Base-by-base conservation (phyloP, 2,113 vertebrate species). In the Lampris megalopsis region DNA sequence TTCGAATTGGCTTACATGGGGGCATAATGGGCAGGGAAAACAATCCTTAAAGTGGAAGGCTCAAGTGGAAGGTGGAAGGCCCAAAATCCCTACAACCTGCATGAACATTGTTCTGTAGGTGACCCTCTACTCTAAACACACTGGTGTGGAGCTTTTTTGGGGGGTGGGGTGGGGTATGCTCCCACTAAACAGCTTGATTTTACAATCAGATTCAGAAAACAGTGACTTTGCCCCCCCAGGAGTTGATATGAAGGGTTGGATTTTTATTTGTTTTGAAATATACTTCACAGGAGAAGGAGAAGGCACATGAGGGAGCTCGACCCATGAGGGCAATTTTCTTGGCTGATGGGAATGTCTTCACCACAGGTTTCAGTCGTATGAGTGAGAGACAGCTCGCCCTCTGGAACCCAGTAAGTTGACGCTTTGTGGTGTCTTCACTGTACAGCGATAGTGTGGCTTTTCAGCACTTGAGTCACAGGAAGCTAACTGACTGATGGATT, bases 361-460 rank as follows among this genome's bases (percentile, higher is more conserved):
- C 97, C 48, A 99, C 98, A 0, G 98, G 98, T 2, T 99, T 99
- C 91, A 98, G 96, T 81, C 98, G 98, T 88, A 98, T 98, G 97
- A 99, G 98, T 0, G 98, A 99, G 81, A 93, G 98, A 81, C 97
- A 98, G 86, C 92, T 99, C 0, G 95, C 96, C 0, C 97, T 99
- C 63, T 99, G 98, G 98, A 97, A 97, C 69, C 92, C 91, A 43
- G 98, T 99, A 91, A 79, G 86, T 70, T 35, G 24, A 50, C 41
- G 5, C 38, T 56, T 38, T 58, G 65, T 74, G 50, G 38, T 60
- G 41, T 59, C 35, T 49, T 13, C 37, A 45, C n/a, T 37, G 10
- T 38, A 52, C 43, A 0, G 3, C 9, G 60, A 48, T 2, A 48
- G 6, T 0, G 38, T 24, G 24, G 24, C 24, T 24, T 24, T 24